A percentile compares a stretch with the other conserved stretches of the same genome.
Conservation (phyloP, 2,113 vertebrate species). For the Takifugu flavidus region DNA sequence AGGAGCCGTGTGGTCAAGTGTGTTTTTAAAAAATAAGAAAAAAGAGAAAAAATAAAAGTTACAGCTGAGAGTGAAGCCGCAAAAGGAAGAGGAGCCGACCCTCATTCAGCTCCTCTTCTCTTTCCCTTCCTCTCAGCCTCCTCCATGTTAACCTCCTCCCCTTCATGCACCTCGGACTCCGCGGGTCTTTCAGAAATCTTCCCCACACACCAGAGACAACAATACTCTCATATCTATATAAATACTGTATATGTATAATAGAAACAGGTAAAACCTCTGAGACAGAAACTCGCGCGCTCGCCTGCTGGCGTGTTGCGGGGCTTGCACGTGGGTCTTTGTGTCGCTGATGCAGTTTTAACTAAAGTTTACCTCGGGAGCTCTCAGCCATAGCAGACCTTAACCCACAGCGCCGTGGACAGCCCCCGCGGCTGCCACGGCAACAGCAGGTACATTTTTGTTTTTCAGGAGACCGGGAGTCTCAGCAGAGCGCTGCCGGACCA, state of each 20-base stretch:
- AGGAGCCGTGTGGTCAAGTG: slow-evolving; percentile 9
- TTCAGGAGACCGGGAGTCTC: slow-evolving; percentile 49
- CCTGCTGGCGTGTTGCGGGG: slow-evolving; percentile 23
- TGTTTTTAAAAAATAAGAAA: neutral
- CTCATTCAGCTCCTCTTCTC: slow-evolving; percentile 6
- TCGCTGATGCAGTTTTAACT: slow-evolving; percentile 59
- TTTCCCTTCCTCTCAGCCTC: slow-evolving; percentile 13
- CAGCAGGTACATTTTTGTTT: slow-evolving; percentile 50
- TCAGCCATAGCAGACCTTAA: slow-evolving; percentile 68
- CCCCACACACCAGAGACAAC: slow-evolving; percentile 70
- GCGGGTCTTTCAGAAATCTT: slow-evolving; percentile 33
- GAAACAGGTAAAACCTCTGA: slow-evolving; percentile 60
- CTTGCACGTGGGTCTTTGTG: slow-evolving; percentile 33
- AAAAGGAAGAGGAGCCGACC: slow-evolving; percentile 5
- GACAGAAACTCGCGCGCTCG: slow-evolving; percentile 37
- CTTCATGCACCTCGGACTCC: neutral
- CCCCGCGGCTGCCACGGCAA: slow-evolving; percentile 48
- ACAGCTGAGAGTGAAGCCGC: slow-evolving; percentile 24
- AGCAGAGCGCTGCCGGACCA: slow-evolving; percentile 43
- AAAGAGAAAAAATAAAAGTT: slow-evolving; percentile 7
- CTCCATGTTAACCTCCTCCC: slow-evolving; percentile 10
- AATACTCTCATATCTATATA: slow-evolving; percentile 25
- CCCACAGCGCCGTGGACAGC: slow-evolving; percentile 42
- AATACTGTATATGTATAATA: slow-evolving; percentile 53
- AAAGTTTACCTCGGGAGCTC: slow-evolving; percentile 69